Evolutionary conservation across 2,797 vertebrate genomes (phyloP).

Genomic region (Prunella strophiata): DNA sequence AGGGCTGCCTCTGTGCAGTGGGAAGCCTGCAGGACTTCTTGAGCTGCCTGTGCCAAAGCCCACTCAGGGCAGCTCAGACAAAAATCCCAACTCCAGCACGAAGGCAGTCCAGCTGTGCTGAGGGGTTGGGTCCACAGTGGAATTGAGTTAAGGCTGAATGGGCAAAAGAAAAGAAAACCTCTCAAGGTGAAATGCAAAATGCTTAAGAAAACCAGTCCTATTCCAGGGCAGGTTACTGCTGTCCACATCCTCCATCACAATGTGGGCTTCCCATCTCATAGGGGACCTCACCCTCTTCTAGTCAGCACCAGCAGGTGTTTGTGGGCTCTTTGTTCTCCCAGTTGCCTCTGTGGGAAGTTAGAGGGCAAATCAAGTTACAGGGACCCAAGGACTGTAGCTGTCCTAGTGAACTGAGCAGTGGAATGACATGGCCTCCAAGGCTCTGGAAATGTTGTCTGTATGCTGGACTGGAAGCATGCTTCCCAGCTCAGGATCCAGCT

Average conservation of each 20-base stretch:
- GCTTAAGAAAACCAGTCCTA: not conserved
- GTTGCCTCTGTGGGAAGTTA: not conserved
- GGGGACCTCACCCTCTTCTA: not conserved
- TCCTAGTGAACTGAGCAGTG: not conserved
- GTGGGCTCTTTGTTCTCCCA: not conserved
- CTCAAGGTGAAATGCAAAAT: not conserved
- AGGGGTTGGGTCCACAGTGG: rapidly evolving
- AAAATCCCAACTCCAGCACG: not conserved
- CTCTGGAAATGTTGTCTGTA: not conserved
- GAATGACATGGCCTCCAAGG: not conserved
- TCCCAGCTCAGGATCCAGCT: not conserved
- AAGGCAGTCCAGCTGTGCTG: not conserved
- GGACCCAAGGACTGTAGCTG: not conserved
- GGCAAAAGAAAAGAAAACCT: not conserved
- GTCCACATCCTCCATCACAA: not conserved
- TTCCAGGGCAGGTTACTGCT: not conserved
- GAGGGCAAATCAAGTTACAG: not conserved
- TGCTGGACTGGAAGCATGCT: rapidly evolving
- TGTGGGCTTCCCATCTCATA: rapidly evolving
- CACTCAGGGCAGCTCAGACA: not conserved
- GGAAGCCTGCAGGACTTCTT: not conserved
- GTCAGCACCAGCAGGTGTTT: not conserved
- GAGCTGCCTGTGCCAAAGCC: not conserved
- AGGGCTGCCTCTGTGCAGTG: not conserved
- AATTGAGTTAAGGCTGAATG: not conserved